Base-by-base conservation (phyloP, 2,113 vertebrate genomes). In the Sakesphorus luctuosus region DNA sequence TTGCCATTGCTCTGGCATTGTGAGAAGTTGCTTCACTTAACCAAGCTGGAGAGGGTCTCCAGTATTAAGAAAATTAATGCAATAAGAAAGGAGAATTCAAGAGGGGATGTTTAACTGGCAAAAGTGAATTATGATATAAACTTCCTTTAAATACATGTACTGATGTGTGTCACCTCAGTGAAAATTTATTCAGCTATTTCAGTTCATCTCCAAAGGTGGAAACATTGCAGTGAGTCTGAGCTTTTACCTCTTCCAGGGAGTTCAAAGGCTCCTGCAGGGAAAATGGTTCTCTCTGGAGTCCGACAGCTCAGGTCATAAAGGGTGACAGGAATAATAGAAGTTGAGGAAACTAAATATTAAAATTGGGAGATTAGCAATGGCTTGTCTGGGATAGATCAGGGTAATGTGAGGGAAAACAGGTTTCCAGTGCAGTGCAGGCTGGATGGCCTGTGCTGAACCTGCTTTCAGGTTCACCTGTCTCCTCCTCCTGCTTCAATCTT, bases 371-470 rank as follows among this genome's bases (percentile, higher is more conserved):
- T 53, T 18, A 79, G 35, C 29, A 63, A 1, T 67, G 44, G 31
- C 59, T 77, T 90, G n/a, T 16, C 68, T 91, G 56, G 52, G 59
- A 31, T 16, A 52, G 61, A 40, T 79, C 11, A 88, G 33, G 26
- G 19, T 35, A 63, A 29, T n/a, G 24, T 62, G 52, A 73, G 18
- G 49, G 47, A 40, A 46, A 88, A 91, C 53, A 83, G 19, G 26
- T 56, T 75, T 53, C 59, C 38, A 59, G 59, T 52, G 61, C 31
- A 52, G 12, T 52, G 65, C 31, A 56, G 16, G 31, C 33, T 92
- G 63, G 29, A 31, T 92, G 86, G 67, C 68, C 72, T 43, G 20
- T 75, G 86, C 73, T 89, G 80, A 95, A 89, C 80, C 89, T 84
- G 50, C 23, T 47, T 89, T 87, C 35, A 75, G 16, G 83, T 94